A percentile compares a stretch with the other conserved stretches of the same genome.
These are phyloP conservation scores for Drosophila paranaensis DNA, from an alignment of 2,888 invertebrate genomes.

Conservation along the genomic window DNA sequence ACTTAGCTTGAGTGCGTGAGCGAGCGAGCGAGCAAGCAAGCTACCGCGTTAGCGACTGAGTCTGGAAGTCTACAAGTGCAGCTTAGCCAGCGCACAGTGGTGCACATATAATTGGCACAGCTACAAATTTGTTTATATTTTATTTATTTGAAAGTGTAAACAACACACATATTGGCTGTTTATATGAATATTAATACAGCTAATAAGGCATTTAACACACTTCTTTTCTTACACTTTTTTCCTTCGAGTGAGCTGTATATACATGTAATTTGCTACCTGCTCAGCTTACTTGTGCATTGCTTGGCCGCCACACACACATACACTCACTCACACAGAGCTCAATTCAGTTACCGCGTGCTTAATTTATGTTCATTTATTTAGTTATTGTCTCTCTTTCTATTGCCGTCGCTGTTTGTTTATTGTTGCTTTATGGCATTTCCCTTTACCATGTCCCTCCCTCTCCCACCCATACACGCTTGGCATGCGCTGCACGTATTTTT, in stretches of 20 bases:
- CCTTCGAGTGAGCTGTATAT: neutral
- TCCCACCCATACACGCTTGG: slow-evolving; percentile 18
- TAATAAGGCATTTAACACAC: neutral
- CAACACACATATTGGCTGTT: neutral
- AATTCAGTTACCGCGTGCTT: slow-evolving; percentile 36
- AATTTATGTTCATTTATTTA: slow-evolving; percentile 65
- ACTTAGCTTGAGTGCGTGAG: slow-evolving; percentile 13
- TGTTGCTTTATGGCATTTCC: slow-evolving; percentile 25
- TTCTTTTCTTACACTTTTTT: neutral
- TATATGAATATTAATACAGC: neutral
- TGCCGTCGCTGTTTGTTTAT: slow-evolving; percentile 15
- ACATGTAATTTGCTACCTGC: slow-evolving; percentile 11
- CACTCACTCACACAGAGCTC: slow-evolving; percentile 1
- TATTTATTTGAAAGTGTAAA: neutral
- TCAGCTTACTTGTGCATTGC: slow-evolving; percentile 41
- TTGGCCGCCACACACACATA: slow-evolving; percentile 30
- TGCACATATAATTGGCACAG: slow-evolving; percentile 1
- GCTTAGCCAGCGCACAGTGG: slow-evolving; percentile 10
- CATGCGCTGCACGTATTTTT: slow-evolving; percentile 56
- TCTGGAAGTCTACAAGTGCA: slow-evolving; percentile 21
- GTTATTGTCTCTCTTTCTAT: slow-evolving; percentile 41
- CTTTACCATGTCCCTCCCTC: slow-evolving; percentile 4
- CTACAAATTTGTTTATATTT: neutral
- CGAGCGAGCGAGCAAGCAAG: slow-evolving; percentile 8
- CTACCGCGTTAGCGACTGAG: slow-evolving; percentile 9